Base-by-base conservation (phyloP, 2,113 vertebrate species). In the Cephalopholis sonnerati region DNA sequence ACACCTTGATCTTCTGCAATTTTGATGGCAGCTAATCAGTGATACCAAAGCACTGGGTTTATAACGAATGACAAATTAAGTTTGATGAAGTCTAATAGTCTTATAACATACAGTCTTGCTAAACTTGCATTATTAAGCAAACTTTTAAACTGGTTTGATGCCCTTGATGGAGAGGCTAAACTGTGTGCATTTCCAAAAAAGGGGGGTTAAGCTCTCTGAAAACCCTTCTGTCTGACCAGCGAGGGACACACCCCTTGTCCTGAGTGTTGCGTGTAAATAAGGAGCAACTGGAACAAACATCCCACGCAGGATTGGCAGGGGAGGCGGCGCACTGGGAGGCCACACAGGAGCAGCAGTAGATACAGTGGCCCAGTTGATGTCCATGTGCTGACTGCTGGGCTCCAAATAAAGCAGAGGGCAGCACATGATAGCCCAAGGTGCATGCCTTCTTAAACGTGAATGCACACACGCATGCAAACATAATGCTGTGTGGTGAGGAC, bases 391-490 rank as follows among this genome's bases (percentile, higher is more conserved):
- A 90, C 77, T 71, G 66, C 61, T 77, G n/a, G 57, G 66, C 67
- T 82, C 83, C 83, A 93, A 92, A 94, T 92, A 91, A 90, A 93
- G 84, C 81, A 80, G 72, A 85, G 88, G 86, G 77, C 70, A 73
- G 74, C 81, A 92, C 75, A 90, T 91, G 92, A 94, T 22, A 90
- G 66, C 79, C 66, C 44, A 84, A 61, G 70, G 82, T 64, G 69
- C 85, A 86, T 86, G 66, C 77, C 79, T 72, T 70, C 65, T 54
- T 22, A 63, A 88, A 84, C 67, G 64, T 62, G 65, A 70, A 72
- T 46, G 64, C 32, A 76, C 62, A 51, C 27, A 53, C 44, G 62
- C 57, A 53, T 61, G 64, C 46, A 32, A 32, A 74, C 58, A 25
- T 53, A 54, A 74, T 25, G 36, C 39, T 66, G 74, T 4, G 29